Evolutionary conservation across 2,888 invertebrate genomes (phyloP), one percentile per base, ranked within the genome.

Genomic region (Byasa hedistus): DNA sequence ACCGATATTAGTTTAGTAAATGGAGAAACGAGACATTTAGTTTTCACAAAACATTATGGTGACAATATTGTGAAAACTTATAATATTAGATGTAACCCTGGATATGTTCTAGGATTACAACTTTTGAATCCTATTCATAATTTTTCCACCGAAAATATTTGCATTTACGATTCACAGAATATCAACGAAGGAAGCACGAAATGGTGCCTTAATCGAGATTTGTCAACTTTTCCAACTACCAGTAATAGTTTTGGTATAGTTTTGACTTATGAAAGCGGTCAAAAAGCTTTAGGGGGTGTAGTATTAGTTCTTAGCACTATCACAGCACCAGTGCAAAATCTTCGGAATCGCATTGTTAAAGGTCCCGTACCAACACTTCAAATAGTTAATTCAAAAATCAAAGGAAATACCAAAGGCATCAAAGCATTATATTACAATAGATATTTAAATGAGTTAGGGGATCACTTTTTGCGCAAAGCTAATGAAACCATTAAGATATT

Each of bases 41-140:
- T 97, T 19, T 96, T 97, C 1, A 93, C 94, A n/a, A 94, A 94
- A 79, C 85, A 92, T 56, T 91, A 92, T 1, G 93, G 93, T 4
- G 94, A 94, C 73, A 92, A 83, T 63, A 86, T 94, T 24, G 82
- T 81, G 0, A 92, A 94, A 75, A 92, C 92, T 8, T 94, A 95
- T 71, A 93, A 92, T 68, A 93, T 95, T 5, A 92, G 93, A 75
- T 96, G 96, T 72, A 95, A 95, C 69, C 96, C 97, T 2, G 96
- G 97, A 5, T 96, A 95, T 82, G 97, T 97, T 0, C 93, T 98
- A 61, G 98, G 98, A 8, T 94, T 98, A 57, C 97, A 98, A 83
- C 93, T 98, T 21, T 86, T 98, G 5, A 98, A 98, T 87, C 98
- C 98, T 1, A 96, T 98, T 68, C 96, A 97, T 74, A 96, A 96